Percentiles rank a stretch among this genome's conserved stretches.
These are phyloP conservation scores for Alaudala cheleensis DNA, from an alignment of 2,113 vertebrate genomes.

Conservation along the genomic window DNA sequence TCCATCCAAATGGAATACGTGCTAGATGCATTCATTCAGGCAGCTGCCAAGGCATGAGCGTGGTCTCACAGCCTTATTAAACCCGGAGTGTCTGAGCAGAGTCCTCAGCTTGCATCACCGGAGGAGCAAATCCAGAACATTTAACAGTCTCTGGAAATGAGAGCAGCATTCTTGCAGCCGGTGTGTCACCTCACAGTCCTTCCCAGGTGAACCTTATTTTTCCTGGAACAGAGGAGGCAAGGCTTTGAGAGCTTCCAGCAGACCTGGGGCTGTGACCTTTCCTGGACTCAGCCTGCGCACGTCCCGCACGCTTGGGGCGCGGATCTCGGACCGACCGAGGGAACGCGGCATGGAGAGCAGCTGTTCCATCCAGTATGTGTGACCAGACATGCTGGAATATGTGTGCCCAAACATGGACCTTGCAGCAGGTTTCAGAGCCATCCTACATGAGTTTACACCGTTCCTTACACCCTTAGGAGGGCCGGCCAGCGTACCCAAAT, in stretches of 20 bases:
- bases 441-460: background rate
- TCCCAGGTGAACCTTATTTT: conserved; percentile 8
- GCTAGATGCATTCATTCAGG: background rate
- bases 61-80: conserved; percentile 10
- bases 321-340: rapidly evolving
- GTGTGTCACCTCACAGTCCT: conserved; percentile 34
- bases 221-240: conserved; percentile 11
- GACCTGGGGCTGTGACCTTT: background rate
- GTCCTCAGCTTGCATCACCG: conserved; percentile 31
- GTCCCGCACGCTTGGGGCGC: rapidly evolving
- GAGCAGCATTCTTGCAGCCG: conserved; percentile 6
- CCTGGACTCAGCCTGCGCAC: background rate
- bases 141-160: conserved; percentile 36
- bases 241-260: conserved; percentile 4
- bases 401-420: background rate
- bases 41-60: background rate
- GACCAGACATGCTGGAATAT: background rate
- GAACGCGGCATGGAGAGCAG: rapidly evolving
- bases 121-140: background rate
- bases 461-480: background rate
- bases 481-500: background rate
- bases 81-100: conserved; percentile 5
- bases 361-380: rapidly evolving
- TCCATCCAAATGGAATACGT: conserved; percentile 8
- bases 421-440: background rate